Evolutionary conservation across 2,888 invertebrate genomes (phyloP), one percentile per base, ranked within the genome.

Genomic region (Chymomyza fuscimana): DNA sequence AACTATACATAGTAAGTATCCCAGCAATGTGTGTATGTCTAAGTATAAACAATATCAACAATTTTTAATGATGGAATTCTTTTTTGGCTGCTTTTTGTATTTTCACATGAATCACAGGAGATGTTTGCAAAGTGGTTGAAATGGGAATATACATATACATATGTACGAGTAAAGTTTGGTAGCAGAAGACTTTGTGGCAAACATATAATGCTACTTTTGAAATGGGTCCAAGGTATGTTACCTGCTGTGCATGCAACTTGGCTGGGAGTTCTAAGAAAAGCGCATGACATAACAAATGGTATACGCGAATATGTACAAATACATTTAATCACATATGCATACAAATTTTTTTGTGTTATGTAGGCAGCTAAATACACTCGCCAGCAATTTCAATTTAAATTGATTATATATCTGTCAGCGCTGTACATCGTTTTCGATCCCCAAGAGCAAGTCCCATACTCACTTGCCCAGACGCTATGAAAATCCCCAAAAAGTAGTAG

Each of bases 381-480:
- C 63, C 22, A 40, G 15, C 68, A 65, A 62, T 76, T 81, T 76
- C 72, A 86, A 86, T 82, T 86, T 69, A 86, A 86, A 82, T 82
- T 84, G 82, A 82, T 82, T 76, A 71, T 73, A 32, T 70, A 78
- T 61, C 72, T 81, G 87, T 81, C 79, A 77, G 75, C 79, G 76
- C 82, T 83, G n/a, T 25, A 52, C 69, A 70, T 70, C 65, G 60
- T 73, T 74, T n/a, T 22, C 52, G 52, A 12, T 16, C n/a, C 7
- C 36, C 6, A 36, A 25, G 25, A 25, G 25, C 25, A 25, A 25
- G 25, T 25, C 25, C 25, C 22, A 22, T 22, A 32, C 32, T 32
- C 83, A 82, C 74, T 79, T 76, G 67, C 54, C 65, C 36, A 36
- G 7, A 52, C 80, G 69, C 77, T 72, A 69, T 1, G 71, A 65